These are phyloP conservation scores for Drosophila virilis DNA, from an alignment of 1,140 invertebrate species.

Conservation along the genomic window DNA sequence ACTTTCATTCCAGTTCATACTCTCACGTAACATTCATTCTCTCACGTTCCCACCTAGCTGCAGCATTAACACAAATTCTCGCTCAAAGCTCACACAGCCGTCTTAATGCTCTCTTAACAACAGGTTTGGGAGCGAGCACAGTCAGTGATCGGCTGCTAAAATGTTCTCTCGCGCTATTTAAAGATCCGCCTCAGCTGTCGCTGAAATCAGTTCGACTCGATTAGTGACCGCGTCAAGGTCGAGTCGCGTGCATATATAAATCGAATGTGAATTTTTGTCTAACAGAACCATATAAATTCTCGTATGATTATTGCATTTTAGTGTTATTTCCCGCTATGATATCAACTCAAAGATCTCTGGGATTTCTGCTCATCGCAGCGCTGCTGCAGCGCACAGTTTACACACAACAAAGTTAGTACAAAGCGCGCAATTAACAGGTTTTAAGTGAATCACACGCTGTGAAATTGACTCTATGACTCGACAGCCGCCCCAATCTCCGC, in stretches of 20 bases:
- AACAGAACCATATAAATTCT: not conserved
- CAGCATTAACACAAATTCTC: not conserved
- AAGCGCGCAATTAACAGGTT: constrained; percentile 10
- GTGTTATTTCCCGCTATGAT: constrained; percentile 46
- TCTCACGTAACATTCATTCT: not conserved
- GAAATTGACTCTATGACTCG: constrained; percentile 42
- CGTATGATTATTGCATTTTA: not conserved
- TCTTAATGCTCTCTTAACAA: not conserved
- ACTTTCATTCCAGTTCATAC: not conserved
- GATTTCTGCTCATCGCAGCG: constrained; percentile 35
- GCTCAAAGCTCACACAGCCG: constrained; percentile 4
- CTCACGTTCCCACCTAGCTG: not conserved
- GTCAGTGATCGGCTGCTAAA: not conserved
- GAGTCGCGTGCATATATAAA: not conserved
- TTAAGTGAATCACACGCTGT: constrained; percentile 42
- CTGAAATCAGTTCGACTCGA: constrained; percentile 14
- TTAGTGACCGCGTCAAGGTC: constrained; percentile 2
- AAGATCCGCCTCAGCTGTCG: constrained; percentile 11
- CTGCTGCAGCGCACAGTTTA: constrained; percentile 38
- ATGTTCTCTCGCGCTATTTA: constrained; percentile 8
- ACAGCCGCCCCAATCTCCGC: not conserved
- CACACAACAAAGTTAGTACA: constrained; percentile 68
- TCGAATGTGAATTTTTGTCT: not conserved
- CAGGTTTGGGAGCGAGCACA: constrained; percentile 4
- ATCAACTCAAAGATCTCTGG: constrained; percentile 31